These are phyloP conservation scores for Parnassius mnemosyne DNA, from an alignment of 2,888 invertebrate species.

Conservation along the genomic window DNA sequence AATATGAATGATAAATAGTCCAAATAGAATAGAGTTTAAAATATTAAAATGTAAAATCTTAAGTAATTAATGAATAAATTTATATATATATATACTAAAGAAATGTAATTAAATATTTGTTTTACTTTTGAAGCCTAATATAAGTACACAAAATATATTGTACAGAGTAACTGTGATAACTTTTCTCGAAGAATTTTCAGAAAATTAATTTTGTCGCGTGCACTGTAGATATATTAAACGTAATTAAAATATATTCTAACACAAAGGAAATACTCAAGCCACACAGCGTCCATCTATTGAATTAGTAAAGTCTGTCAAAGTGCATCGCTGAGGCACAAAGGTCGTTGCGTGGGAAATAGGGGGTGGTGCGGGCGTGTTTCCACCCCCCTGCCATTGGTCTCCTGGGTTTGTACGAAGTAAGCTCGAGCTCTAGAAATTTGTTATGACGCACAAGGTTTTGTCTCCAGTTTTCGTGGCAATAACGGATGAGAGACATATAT, in stretches of 20 bases:
- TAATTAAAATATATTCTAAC: slow-evolving; percentile 42
- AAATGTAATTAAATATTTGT: no score
- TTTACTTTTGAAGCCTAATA: no score
- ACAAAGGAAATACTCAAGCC: slow-evolving; percentile 54
- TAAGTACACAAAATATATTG: no score
- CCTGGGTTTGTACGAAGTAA: slow-evolving; percentile 67
- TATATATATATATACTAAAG: no score
- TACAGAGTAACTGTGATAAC: not conserved
- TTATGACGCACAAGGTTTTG: slow-evolving; percentile 76
- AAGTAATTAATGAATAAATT: no score
- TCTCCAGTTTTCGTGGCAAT: slow-evolving; percentile 52
- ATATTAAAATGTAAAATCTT: no score
- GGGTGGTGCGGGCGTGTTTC: slow-evolving; percentile 44
- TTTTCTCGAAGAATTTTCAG: slow-evolving; percentile 19
- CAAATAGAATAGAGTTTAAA: no score
- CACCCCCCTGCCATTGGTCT: slow-evolving; percentile 41
- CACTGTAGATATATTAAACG: slow-evolving; percentile 18
- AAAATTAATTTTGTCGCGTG: slow-evolving; percentile 20
- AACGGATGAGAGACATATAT: slow-evolving; percentile 29
- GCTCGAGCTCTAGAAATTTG: slow-evolving; percentile 74
- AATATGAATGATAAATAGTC: no score
- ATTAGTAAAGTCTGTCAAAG: slow-evolving; percentile 80
- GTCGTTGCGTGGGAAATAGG: slow-evolving; percentile 78
- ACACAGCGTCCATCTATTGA: slow-evolving; percentile 75
- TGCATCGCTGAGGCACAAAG: slow-evolving; percentile 78